Evolutionary conservation across 2,888 invertebrate genomes (phyloP).

Genomic region (Phyto melanocephala): DNA sequence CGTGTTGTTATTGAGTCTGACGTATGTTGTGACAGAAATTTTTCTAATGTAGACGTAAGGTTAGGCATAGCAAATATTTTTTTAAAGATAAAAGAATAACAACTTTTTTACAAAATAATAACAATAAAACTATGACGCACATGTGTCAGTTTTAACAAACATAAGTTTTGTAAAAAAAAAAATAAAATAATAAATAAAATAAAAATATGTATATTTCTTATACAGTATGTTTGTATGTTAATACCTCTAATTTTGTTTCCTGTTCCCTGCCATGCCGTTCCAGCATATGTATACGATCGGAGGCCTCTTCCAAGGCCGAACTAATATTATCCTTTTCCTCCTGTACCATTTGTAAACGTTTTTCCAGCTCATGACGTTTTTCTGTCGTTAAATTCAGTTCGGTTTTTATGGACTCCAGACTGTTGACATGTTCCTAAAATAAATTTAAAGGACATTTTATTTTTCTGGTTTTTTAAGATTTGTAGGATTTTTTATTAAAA

Average conservation of each 20-base stretch:
- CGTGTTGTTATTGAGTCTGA: no score
- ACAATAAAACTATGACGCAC: no score
- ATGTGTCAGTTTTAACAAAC: background rate
- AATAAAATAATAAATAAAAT: background rate
- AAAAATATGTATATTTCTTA: background rate
- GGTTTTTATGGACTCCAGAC: conserved; percentile 91
- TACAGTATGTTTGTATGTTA: no score
- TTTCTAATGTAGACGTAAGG: no score
- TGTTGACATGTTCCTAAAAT: conserved; percentile 89
- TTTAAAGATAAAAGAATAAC: no score
- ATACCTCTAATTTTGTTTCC: conserved; percentile 80
- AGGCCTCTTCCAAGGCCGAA: conserved; percentile 92
- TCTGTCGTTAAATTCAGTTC: conserved; percentile 91
- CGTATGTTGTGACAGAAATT: no score
- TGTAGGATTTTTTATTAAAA: background rate
- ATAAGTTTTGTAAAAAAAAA: background rate
- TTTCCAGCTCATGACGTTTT: conserved; percentile 91
- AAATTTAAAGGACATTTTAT: background rate
- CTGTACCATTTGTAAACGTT: conserved; percentile 86
- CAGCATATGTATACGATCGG: conserved; percentile 90
- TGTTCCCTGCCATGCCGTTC: conserved; percentile 91
- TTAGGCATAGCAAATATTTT: no score
- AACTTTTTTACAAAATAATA: no score
- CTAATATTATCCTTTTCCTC: conserved; percentile 90
- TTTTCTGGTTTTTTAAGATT: background rate